These are phyloP conservation scores for Coenobita brevimanus DNA, from an alignment of 1,140 invertebrate genomes.

Conservation along the genomic window DNA sequence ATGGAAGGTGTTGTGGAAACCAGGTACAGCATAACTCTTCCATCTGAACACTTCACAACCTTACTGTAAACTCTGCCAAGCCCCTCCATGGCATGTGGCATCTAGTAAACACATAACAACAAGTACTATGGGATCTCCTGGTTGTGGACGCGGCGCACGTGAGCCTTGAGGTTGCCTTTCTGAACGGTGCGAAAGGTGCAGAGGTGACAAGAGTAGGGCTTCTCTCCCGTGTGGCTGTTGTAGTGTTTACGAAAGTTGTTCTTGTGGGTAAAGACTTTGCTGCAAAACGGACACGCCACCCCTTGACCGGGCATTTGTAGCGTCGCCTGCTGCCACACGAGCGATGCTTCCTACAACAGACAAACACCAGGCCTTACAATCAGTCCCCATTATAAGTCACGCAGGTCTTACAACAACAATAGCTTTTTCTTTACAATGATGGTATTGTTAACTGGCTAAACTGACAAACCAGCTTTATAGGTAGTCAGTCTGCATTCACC, in stretches of 20 bases:
- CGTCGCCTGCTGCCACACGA: constrained; percentile 42
- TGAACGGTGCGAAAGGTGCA: constrained; percentile 51
- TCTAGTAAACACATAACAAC: too few relatives aligned
- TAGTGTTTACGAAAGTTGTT: constrained; percentile 58
- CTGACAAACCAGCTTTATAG: too few relatives aligned
- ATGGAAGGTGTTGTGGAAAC: too few relatives aligned
- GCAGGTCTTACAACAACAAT: too few relatives aligned
- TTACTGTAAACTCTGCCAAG: too few relatives aligned
- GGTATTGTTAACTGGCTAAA: too few relatives aligned
- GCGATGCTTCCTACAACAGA: constrained; percentile 49
- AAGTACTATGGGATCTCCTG: neutral
- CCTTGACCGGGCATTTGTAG: constrained; percentile 39
- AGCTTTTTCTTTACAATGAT: too few relatives aligned
- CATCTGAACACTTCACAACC: too few relatives aligned
- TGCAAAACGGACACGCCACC: constrained; percentile 42
- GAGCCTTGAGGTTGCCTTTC: constrained; percentile 50
- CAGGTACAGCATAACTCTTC: too few relatives aligned
- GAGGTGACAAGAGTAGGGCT: constrained; percentile 34
- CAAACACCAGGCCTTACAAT: constrained; percentile 31
- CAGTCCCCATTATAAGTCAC: too few relatives aligned
- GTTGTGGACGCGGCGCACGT: constrained; percentile 45
- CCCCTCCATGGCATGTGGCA: too few relatives aligned
- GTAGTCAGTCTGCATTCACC: too few relatives aligned
- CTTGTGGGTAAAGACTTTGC: constrained; percentile 49
- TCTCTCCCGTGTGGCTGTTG: constrained; percentile 51